Evolutionary conservation across 2,797 vertebrate species (phyloP).

Genomic region (Coranthus polyacanthus): DNA sequence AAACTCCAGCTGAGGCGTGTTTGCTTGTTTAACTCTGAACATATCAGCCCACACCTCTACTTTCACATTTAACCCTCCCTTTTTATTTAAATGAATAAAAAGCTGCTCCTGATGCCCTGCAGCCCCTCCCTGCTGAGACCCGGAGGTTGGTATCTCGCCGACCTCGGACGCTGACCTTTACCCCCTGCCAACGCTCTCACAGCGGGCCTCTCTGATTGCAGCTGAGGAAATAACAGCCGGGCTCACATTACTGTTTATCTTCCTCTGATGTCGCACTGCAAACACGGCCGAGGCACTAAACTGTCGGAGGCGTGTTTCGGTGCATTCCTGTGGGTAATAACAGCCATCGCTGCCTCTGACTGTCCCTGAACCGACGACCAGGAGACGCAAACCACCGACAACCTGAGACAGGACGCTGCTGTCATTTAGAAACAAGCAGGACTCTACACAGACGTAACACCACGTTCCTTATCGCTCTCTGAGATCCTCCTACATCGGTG

Average conservation of each 20-base stretch:
- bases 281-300: too few species aligned
- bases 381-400: too few species aligned
- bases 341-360: too few species aligned
- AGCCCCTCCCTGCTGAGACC: conserved; percentile 2
- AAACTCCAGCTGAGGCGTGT: conserved; percentile 64
- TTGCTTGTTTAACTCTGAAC: conserved; percentile 63
- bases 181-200: conserved; percentile 35
- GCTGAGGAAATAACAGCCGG: conserved; percentile 69
- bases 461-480: too few species aligned
- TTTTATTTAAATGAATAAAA: too few species aligned
- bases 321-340: too few species aligned
- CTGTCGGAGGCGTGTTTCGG: conserved; percentile 27
- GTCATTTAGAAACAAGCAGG: too few species aligned
- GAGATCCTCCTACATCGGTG: too few species aligned
- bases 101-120: conserved; percentile 4
- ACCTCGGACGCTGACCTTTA: conserved; percentile 43
- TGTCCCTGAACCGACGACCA: conserved; percentile 23
- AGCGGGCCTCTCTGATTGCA: conserved; percentile 47
- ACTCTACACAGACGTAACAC: too few species aligned
- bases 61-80: conserved; percentile 34
- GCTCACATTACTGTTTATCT: conserved; percentile 55
- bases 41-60: conserved; percentile 36
- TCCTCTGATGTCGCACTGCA: conserved; percentile 52
- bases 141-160: conserved; percentile 36
- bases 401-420: too few species aligned